phyloP scores from a whole-genome alignment of 2,888 invertebrate genomes.

The Nomada hirtipes region DNA sequence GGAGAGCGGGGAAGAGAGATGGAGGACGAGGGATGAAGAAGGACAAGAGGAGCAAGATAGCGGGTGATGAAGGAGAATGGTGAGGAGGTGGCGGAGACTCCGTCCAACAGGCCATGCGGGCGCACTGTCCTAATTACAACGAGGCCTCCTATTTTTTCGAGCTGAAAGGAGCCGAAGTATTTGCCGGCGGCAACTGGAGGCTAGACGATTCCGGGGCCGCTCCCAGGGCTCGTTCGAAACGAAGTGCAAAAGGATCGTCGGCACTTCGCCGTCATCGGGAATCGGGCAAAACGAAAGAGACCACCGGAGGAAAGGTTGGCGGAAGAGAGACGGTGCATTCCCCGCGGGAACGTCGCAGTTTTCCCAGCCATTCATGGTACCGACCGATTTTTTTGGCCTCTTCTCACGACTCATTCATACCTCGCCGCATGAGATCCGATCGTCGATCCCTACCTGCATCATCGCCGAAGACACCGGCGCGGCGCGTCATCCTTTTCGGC shows the following conservation, averaged over 20 bases:
- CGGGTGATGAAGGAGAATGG: slow-evolving; percentile 65
- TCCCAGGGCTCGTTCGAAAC: slow-evolving; percentile 61
- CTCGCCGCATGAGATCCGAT: slow-evolving; percentile 78
- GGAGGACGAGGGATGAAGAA: slow-evolving; percentile 40
- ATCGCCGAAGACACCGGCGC: slow-evolving; percentile 65
- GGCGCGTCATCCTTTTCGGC: slow-evolving; percentile 65
- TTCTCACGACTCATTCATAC: slow-evolving; percentile 82
- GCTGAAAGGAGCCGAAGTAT: slow-evolving; percentile 81
- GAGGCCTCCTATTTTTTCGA: slow-evolving; percentile 79
- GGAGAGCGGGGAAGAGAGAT: slow-evolving; percentile 37
- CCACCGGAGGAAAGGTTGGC: slow-evolving; percentile 18
- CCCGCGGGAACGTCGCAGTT: slow-evolving; percentile 72
- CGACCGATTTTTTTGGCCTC: slow-evolving; percentile 69
- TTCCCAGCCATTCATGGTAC: slow-evolving; percentile 79
- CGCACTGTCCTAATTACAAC: slow-evolving; percentile 84
- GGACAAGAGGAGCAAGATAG: slow-evolving; percentile 59
- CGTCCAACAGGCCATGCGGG: slow-evolving; percentile 80
- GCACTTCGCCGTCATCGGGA: slow-evolving; percentile 61
- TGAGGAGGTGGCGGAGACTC: slow-evolving; percentile 65
- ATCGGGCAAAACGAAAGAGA: slow-evolving; percentile 47
- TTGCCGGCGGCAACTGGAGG: slow-evolving; percentile 74
- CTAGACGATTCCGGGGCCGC: slow-evolving; percentile 65
- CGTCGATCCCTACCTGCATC: slow-evolving; percentile 72
- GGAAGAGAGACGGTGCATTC: slow-evolving; percentile 33
- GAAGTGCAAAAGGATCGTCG: slow-evolving; percentile 70